Evolutionary conservation across 2,888 invertebrate species (phyloP), one percentile per base, ranked within the genome.

Genomic region (Adelphocoris suturalis): DNA sequence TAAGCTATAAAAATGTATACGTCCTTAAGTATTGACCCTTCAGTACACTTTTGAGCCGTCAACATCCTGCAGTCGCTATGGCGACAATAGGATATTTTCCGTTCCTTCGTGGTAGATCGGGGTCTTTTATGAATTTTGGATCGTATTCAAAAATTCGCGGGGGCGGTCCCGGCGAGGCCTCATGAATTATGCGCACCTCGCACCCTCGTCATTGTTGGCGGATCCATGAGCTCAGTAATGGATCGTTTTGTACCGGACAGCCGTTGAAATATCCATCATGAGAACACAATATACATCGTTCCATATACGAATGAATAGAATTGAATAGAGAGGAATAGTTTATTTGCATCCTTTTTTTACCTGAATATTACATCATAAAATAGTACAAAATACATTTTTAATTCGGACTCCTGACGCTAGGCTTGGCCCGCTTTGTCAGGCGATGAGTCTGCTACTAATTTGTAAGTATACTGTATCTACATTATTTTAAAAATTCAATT

Each of bases 141-240:
- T 68, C 68, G 12, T 68, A 68, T 23, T 68, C 23, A 68, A 68
- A 23, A 0, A 68, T 27, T 68, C 68, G 23, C 23, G 23, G 23
- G 68, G 3, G 68, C 12, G 5, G 68, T 19, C n/a, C n/a, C 11
- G 23, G 68, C 9, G 23, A 23, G 23, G 19, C 19, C 27, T 68
- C 23, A 68, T 68, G 68, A 23, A 68, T 68, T 68, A 68, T 68
- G 52, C 16, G 52, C 52, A 52, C 23, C 68, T 3, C 11, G 23
- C 68, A 68, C 68, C 68, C 68, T 68, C 68, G 68, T 68, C 68
- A 68, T 23, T 52, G 52, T 52, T 68, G 68, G n/a, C 61, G 9
- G 5, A 61, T n/a, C 11, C n/a, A 16, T 19, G 19, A n/a, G 61
- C 11, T 19, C n/a, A 61, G 61, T 61, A 19, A 61, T 61, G 61